These are phyloP conservation scores for Sitta europaea DNA, from an alignment of 2,113 vertebrate genomes.

Conservation along the genomic window DNA sequence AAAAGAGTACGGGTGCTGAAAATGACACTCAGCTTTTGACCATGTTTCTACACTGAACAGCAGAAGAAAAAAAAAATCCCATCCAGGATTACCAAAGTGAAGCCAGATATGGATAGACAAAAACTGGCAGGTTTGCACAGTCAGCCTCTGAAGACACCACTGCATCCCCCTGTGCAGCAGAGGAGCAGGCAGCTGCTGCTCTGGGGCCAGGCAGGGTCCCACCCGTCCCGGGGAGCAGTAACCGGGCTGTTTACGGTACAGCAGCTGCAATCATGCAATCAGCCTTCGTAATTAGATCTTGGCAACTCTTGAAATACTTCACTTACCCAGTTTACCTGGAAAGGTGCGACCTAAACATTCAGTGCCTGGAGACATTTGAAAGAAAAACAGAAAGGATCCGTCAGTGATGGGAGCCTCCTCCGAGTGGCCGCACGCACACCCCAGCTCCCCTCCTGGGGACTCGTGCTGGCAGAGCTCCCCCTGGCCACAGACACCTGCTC, in stretches of 20 bases:
- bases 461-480: background rate
- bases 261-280: slow-evolving; percentile 43
- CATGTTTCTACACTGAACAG: background rate
- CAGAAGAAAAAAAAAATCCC: background rate
- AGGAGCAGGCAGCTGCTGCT: background rate
- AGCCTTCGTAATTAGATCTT: slow-evolving; percentile 43
- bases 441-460: background rate
- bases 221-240: background rate
- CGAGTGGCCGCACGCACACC: background rate
- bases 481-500: background rate
- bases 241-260: background rate
- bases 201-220: background rate
- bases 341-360: slow-evolving; percentile 54
- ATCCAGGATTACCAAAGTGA: background rate
- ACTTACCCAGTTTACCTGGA: slow-evolving; percentile 55
- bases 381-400: slow-evolving; percentile 40
- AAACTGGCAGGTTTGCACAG: background rate
- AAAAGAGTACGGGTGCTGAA: background rate
- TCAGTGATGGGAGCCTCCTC: slow-evolving; percentile 19
- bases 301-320: slow-evolving; percentile 51
- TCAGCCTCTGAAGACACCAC: background rate
- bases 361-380: slow-evolving; percentile 54
- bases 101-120: background rate
- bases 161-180: background rate
- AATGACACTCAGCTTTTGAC: background rate